These are phyloP conservation scores for Prenolepis imparis DNA, from an alignment of 2,888 invertebrate genomes.

Conservation along the genomic window DNA sequence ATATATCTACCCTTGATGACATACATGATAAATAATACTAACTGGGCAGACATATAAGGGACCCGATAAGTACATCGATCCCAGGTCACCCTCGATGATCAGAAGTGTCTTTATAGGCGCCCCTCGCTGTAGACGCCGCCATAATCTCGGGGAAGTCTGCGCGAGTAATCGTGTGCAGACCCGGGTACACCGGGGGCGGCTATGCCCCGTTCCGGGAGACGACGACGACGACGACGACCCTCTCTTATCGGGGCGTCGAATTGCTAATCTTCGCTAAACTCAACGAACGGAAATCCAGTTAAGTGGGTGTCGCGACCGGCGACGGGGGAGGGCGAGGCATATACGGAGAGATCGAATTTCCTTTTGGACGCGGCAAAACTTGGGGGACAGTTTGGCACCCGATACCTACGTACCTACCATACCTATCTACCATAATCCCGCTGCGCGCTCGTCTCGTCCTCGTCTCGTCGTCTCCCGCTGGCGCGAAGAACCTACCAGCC, in stretches of 20 bases:
- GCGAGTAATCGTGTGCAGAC: conserved; percentile 47
- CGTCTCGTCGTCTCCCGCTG: background rate
- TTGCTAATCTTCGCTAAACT: conserved; percentile 77
- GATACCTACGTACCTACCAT: conserved; percentile 43
- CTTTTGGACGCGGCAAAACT: conserved; percentile 69
- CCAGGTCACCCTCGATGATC: conserved; percentile 36
- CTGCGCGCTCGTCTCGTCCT: background rate
- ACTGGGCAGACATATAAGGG: conserved; percentile 22
- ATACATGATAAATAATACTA: conserved; percentile 17
- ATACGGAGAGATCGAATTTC: conserved; percentile 69
- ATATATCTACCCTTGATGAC: conserved; percentile 7
- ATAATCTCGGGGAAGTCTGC: conserved; percentile 54
- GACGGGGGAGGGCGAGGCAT: conserved; percentile 43
- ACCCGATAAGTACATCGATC: conserved; percentile 29
- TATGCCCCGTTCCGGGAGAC: conserved; percentile 35
- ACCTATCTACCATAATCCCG: conserved; percentile 45
- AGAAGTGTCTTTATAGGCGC: conserved; percentile 6
- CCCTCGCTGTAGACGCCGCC: background rate
- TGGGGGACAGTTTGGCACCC: conserved; percentile 67
- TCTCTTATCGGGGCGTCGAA: conserved; percentile 70
- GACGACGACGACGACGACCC: conserved; percentile 35
- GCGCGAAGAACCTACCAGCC: background rate
- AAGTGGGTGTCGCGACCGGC: conserved; percentile 76
- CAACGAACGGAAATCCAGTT: conserved; percentile 74
- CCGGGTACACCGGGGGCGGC: background rate